Percentiles rank a stretch among this genome's conserved stretches.
phyloP scores from a whole-genome alignment of 2,797 vertebrate genomes.

The Macropus fuliginosus region DNA sequence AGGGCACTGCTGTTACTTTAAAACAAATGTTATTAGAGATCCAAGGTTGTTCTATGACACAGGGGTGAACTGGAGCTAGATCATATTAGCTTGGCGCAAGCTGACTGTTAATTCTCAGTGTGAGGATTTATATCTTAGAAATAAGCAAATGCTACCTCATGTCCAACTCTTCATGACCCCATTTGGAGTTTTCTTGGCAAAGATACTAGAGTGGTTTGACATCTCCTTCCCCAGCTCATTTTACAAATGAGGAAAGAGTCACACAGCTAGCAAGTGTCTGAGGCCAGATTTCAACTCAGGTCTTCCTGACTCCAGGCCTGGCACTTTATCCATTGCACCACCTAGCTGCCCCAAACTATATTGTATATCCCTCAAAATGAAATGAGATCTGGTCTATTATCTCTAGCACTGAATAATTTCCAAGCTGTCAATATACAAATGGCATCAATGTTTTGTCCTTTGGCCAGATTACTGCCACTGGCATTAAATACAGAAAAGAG shows the following conservation, averaged over 20 bases:
- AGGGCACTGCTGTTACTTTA: not conserved
- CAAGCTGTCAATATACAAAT: not conserved
- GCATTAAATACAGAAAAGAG: not conserved
- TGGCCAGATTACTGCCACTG: not conserved
- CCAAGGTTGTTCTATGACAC: not conserved
- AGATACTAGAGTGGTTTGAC: not conserved
- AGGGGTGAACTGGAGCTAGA: not conserved
- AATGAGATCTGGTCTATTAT: not conserved
- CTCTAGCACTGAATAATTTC: not conserved
- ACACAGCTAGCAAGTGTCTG: not conserved
- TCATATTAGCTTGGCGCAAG: not conserved
- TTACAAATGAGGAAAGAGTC: not conserved
- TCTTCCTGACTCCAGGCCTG: not conserved
- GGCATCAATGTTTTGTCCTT: slow-evolving; percentile 6
- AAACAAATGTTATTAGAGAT: not conserved
- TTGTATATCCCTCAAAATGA: not conserved
- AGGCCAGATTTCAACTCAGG: not conserved
- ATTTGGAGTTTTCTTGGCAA: not conserved
- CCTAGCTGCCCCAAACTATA: not conserved
- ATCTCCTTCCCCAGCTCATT: not conserved
- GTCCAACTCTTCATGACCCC: not conserved
- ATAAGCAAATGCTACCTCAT: not conserved
- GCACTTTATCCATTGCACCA: not conserved
- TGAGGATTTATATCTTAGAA: not conserved
- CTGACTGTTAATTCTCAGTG: not conserved